Percentiles rank a stretch among this genome's conserved stretches.
Evolutionary conservation across 1,140 invertebrate genomes (phyloP).

Genomic region (Dinoponera quadriceps): DNA sequence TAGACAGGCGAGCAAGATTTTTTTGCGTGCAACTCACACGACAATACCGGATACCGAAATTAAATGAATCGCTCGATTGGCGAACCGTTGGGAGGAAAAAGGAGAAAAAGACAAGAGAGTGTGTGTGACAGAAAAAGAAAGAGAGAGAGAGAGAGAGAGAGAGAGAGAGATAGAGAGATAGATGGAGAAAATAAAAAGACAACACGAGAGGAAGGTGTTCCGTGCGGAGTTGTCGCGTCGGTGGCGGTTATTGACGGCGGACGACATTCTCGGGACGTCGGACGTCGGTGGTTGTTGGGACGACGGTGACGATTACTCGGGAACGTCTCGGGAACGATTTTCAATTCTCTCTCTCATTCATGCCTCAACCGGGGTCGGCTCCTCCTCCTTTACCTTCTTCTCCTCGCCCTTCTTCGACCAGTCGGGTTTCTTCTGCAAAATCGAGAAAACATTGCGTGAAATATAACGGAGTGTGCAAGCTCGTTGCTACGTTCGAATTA

Average conservation of each 20-base stretch:
- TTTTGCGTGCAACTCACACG: slow-evolving; percentile 63
- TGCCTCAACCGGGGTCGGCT: slow-evolving; percentile 89
- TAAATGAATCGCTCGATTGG: slow-evolving; percentile 50
- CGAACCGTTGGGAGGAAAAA: not conserved
- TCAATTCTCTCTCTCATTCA: slow-evolving; percentile 88
- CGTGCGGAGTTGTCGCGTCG: slow-evolving; percentile 50
- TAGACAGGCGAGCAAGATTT: slow-evolving; percentile 50
- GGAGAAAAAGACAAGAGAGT: slow-evolving; percentile 5
- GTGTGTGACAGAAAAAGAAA: not conserved
- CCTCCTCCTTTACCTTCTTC: slow-evolving; percentile 95
- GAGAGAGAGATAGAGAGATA: too few species aligned
- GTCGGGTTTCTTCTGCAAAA: slow-evolving; percentile 94
- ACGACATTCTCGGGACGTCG: too few species aligned
- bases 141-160: not conserved
- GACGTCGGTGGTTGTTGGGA: not conserved
- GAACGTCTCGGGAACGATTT: slow-evolving; percentile 35
- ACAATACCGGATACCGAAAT: slow-evolving; percentile 21
- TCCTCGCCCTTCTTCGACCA: slow-evolving; percentile 95
- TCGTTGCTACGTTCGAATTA: slow-evolving; percentile 12
- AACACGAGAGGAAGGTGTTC: slow-evolving; percentile 48
- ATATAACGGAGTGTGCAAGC: not conserved
- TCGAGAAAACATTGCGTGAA: slow-evolving; percentile 70
- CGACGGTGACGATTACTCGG: slow-evolving; percentile 1
- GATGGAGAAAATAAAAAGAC: not conserved
- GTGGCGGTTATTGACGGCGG: slow-evolving; percentile 61